Conservation (phyloP, 92 coral and sea anemone genomes). For the Bergia sp. region DNA sequence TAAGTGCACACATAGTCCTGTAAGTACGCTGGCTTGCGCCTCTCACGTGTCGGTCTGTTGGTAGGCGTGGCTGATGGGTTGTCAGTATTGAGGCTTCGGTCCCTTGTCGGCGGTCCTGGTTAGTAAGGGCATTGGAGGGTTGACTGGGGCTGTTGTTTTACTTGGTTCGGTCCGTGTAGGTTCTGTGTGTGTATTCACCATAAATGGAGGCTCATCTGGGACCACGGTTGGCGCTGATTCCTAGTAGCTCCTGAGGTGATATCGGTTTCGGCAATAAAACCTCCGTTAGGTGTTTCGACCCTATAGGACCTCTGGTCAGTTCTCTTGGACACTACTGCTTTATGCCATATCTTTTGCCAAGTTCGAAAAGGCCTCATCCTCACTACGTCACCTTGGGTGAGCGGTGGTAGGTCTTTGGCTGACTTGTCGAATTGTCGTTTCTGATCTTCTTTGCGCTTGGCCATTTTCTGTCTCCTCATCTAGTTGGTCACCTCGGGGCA, state of each 20-base stretch:
- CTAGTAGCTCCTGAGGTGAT: constrained; percentile 46
- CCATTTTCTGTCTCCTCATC: background rate
- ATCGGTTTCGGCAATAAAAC: constrained; percentile 41
- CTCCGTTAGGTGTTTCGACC: constrained; percentile 60
- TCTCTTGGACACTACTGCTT: constrained; percentile 29
- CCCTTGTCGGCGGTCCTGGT: background rate
- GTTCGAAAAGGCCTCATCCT: constrained; percentile 49
- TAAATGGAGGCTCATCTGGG: constrained; percentile 6
- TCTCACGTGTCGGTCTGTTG: constrained; percentile 9
- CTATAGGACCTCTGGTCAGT: constrained; percentile 50
- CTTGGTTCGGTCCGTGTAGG: background rate
- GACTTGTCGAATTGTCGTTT: constrained; percentile 15
- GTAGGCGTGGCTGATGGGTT: background rate
- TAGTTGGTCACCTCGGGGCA: background rate
- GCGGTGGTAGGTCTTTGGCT: constrained; percentile 45
- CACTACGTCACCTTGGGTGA: constrained; percentile 48
- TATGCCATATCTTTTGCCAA: constrained; percentile 40
- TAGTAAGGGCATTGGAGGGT: constrained; percentile 8
- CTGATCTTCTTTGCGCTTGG: constrained; percentile 22
- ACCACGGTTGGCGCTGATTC: constrained; percentile 16
- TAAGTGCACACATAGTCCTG: constrained; percentile 23
- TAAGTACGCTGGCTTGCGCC: constrained; percentile 8
- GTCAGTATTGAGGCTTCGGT: background rate
- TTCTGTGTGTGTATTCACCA: background rate
- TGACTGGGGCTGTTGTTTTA: background rate